Conservation (phyloP, 2,113 vertebrate genomes). For the Ciconia stormi region DNA sequence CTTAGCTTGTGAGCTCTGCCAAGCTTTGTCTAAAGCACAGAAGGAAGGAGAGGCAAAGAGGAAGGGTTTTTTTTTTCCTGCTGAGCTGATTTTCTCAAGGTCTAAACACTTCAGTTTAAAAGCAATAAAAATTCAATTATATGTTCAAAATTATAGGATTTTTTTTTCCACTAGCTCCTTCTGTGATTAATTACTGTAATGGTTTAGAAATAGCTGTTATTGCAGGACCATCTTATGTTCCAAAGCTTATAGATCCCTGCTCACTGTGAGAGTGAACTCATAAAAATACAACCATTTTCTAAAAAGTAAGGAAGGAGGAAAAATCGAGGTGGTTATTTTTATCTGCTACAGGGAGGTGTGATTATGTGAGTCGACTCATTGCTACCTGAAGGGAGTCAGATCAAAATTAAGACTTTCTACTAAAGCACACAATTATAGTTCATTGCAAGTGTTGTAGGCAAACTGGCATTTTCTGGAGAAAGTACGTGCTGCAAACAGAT, state of each 20-base stretch:
- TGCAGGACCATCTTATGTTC: conserved; percentile 57
- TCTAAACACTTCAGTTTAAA: conserved; percentile 60
- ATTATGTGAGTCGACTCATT: conserved; percentile 72
- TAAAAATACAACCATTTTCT: conserved; percentile 50
- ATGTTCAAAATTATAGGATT: conserved; percentile 66
- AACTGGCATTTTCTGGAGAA: conserved; percentile 58
- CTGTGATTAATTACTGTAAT: conserved; percentile 75
- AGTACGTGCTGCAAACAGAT: conserved; percentile 62
- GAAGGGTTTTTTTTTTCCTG: background rate
- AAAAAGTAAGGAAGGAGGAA: background rate
- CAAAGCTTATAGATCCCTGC: conserved; percentile 42
- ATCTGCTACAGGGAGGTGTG: conserved; percentile 59
- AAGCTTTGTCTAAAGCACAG: conserved; percentile 47
- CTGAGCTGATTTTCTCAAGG: conserved; percentile 51
- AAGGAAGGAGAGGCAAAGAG: conserved; percentile 19
- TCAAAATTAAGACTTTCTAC: conserved; percentile 76
- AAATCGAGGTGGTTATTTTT: conserved; percentile 70
- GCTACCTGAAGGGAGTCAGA: conserved; percentile 73
- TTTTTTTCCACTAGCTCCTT: conserved; percentile 47
- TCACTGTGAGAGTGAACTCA: conserved; percentile 32
- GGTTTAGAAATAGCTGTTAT: conserved; percentile 66
- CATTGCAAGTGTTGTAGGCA: conserved; percentile 57
- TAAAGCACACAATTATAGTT: conserved; percentile 75
- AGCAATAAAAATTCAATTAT: conserved; percentile 67
- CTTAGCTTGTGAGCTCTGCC: conserved; percentile 8